Evolutionary conservation across 2,888 invertebrate genomes (phyloP), one percentile per base, ranked within the genome.

Genomic region (Frankliniella intonsa): DNA sequence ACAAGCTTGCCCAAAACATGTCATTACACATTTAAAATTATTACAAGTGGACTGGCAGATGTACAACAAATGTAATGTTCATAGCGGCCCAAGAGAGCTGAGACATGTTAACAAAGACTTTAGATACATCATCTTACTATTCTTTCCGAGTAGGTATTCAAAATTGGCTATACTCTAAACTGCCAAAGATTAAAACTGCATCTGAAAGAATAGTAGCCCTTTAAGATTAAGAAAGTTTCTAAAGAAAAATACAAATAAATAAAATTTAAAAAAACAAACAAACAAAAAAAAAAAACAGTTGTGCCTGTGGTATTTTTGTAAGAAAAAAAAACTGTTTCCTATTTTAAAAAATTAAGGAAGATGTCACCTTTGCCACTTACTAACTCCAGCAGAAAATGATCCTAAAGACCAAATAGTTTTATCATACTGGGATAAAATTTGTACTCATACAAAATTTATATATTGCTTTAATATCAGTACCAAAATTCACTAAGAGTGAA

Each of bases 401-500:
- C 69, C 25, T 25, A 25, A 22, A 12, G 69, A 76, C 22, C 69
- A 22, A 76, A 76, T 25, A 22, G 22, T 76, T 9, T 25, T 76
- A 25, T 22, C 22, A 25, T 76, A 22, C 69, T 76, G 22, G 69
- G 69, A 22, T 76, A 76, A 76, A 76, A 76, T 76, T 76, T 76
- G 69, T 76, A 76, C 69, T 76, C 25, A 10, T 76, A 76, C 69
- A 76, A 76, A 76, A 76, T 76, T 76, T 76, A 76, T 38, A 38
- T 76, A 76, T 76, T 76, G 69, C 69, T 76, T 76, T 76, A 76
- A 76, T 76, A 76, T 76, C 69, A 76, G 69, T 76, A 76, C 69
- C 69, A 76, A 76, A 76, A 76, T 76, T 76, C 69, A 76, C 69
- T 25, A 76, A 25, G n/a, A 76, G 69, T 76, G 69, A 76, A 76